Evolutionary conservation across 2,113 vertebrate species (phyloP).

Genomic region (Eublepharis macularius): DNA sequence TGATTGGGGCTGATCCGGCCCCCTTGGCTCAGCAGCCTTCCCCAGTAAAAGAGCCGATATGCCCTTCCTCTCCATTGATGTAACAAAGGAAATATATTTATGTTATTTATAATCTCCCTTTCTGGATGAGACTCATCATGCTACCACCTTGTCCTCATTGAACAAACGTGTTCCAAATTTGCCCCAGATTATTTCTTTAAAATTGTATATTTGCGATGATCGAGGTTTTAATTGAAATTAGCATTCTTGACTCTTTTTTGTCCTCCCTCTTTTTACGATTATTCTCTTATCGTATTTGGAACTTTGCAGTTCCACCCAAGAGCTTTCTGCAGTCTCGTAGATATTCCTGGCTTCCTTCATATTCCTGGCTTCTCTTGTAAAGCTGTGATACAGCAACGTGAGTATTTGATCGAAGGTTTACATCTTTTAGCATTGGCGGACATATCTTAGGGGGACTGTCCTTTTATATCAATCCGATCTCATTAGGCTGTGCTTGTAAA

Average conservation of each 20-base stretch:
- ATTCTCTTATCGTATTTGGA: background rate
- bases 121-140: no score
- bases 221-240: background rate
- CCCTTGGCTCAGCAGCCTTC: no score
- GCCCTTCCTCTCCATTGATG: no score
- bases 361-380: background rate
- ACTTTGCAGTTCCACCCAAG: background rate
- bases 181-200: background rate
- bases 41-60: no score
- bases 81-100: no score
- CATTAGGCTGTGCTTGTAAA: conserved; percentile 46
- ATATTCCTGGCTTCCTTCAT: background rate
- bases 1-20: no score
- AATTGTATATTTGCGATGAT: background rate
- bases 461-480: conserved; percentile 23
- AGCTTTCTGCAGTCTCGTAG: no score
- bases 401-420: conserved; percentile 29
- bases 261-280: background rate
- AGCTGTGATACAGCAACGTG: background rate
- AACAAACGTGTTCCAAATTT: background rate
- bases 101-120: no score
- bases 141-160: no score
- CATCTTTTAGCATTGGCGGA: conserved; percentile 41
- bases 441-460: conserved; percentile 32
- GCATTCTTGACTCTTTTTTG: background rate